phyloP scores from a whole-genome alignment of 2,888 invertebrate species.

The Chrysolina oricalcia region DNA sequence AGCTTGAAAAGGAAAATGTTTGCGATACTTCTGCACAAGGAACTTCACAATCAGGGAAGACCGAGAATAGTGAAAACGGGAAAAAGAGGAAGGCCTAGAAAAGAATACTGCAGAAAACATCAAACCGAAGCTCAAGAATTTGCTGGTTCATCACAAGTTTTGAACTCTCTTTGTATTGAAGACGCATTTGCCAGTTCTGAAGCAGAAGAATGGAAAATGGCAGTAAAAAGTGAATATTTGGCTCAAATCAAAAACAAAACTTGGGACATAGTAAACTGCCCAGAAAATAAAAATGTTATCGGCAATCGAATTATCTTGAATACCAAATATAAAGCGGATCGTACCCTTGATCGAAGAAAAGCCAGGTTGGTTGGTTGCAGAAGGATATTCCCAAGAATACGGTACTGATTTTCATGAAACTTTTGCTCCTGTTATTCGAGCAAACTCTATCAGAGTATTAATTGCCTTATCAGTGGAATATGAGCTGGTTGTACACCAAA shows the following conservation, averaged over 20 bases:
- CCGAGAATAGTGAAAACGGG: constrained; percentile 38
- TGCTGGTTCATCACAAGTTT: neutral
- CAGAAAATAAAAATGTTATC: too few species aligned
- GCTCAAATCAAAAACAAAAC: constrained; percentile 8
- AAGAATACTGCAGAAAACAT: constrained; percentile 5
- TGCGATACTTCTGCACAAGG: neutral
- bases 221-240: constrained; percentile 36
- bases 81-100: constrained; percentile 37
- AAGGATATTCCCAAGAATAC: constrained; percentile 14
- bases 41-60: constrained; percentile 21
- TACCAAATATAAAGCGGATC: constrained; percentile 39
- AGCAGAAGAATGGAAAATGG: constrained; percentile 40
- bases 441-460: constrained; percentile 17
- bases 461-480: constrained; percentile 3
- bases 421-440: too few species aligned
- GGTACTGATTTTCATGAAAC: too few species aligned
- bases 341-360: constrained; percentile 40
- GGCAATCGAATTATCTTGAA: neutral
- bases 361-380: neutral
- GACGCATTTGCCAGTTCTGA: constrained; percentile 40
- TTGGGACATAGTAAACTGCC: constrained; percentile 8
- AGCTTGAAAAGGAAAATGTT: too few species aligned
- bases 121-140: neutral
- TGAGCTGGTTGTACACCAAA: constrained; percentile 11
- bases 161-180: neutral